phyloP scores from a whole-genome alignment of 2,113 vertebrate species.

The Chascanopsetta lugubris region DNA sequence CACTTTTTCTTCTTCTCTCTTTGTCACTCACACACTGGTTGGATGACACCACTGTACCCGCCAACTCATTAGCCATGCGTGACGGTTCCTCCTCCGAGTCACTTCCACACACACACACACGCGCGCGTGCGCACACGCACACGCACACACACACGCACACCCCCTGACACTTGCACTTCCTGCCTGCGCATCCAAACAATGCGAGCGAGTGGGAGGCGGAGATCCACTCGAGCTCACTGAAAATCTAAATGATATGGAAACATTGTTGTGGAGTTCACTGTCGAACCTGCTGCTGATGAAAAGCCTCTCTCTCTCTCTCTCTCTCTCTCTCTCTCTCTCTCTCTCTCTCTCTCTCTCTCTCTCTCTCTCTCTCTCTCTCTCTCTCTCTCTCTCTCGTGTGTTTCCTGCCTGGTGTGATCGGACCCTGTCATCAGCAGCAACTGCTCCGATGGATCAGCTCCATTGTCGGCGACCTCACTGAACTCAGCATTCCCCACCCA shows the following conservation, averaged over 20 bases:
- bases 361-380: no score
- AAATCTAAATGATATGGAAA: conserved; percentile 50
- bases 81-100: conserved; percentile 19
- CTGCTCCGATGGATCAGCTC: conserved; percentile 20
- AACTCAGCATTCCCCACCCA: neutral
- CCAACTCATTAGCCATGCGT: conserved; percentile 33
- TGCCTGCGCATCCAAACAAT: conserved; percentile 17
- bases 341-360: no score
- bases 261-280: conserved; percentile 23
- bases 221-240: conserved; percentile 38
- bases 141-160: no score
- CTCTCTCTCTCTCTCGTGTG: no score
- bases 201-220: conserved; percentile 13
- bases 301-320: conserved; percentile 2
- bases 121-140: no score
- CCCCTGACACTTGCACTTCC: conserved; percentile 25
- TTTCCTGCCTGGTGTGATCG: conserved; percentile 22
- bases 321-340: no score
- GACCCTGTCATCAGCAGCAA: conserved; percentile 7
- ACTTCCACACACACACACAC: no score
- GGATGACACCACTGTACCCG: conserved; percentile 18
- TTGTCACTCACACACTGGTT: neutral
- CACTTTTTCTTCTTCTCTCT: neutral
- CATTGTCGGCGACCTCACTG: neutral
- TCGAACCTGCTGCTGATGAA: conserved; percentile 1